Evolutionary conservation across 1,140 invertebrate species (phyloP), one percentile per base, ranked within the genome.

Genomic region (Papilio helenus): DNA sequence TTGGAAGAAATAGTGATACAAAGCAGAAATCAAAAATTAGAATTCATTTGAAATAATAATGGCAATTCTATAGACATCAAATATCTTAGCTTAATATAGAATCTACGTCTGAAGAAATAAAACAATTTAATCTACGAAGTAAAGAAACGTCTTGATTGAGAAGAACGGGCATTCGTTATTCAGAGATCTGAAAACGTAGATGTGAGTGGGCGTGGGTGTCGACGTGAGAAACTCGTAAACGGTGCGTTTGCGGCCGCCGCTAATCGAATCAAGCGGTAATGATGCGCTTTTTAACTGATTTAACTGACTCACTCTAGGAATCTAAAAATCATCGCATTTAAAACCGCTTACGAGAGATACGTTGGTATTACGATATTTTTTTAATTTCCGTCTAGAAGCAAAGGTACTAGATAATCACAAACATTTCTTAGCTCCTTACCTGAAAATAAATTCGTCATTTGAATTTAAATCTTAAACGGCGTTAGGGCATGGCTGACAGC

Each of bases 101-200:
- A 39, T 39, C 34, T 8, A 39, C 34, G 1, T 46, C 23, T 26
- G 20, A 49, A 61, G 5, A 26, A 65, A 74, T 12, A 29, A 14
- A 72, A 16, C 20, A 55, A 61, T 55, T 4, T 12, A 44, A 74
- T 71, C 51, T 39, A 51, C 44, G 49, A 80, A 81, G 46, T 79
- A 85, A 83, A 79, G 79, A 83, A 82, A 79, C 80, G 65, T 51
- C 71, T 81, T 79, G 82, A 84, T 85, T 85, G 80, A 42, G 42
- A 76, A 74, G 80, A 83, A 85, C 81, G 82, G 84, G 82, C 79
- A 26, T 81, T 73, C 80, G 23, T 74, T 72, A 72, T 72, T 74
- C 72, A 51, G 72, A 10, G 72, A 51, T 74, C 72, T 79, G 78
- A 81, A 80, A 84, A 80, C 80, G 80, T 78, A 79, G 80, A 20